phyloP scores from a whole-genome alignment of 1,140 invertebrate species.

The Chelonus insularis region DNA sequence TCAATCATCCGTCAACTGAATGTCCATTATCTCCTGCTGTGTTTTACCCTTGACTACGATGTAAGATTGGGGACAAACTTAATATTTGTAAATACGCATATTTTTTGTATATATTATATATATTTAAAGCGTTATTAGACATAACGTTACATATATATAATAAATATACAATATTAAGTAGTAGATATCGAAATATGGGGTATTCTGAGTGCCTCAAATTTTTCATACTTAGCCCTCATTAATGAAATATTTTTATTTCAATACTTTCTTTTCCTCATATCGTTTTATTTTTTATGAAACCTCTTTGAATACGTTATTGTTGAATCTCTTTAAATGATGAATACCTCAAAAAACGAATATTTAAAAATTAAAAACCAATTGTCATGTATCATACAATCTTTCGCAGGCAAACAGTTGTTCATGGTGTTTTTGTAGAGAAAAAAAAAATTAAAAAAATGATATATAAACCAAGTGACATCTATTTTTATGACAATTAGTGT shows the following conservation, averaged over 20 bases:
- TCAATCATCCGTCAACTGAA: conserved; percentile 2
- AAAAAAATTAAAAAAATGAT: no score
- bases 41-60: conserved; percentile 3
- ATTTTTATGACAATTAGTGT: conserved; percentile 31
- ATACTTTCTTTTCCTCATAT: no score
- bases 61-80: background rate
- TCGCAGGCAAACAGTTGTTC: conserved; percentile 31
- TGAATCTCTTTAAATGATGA: conserved; percentile 15
- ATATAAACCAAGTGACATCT: conserved; percentile 23
- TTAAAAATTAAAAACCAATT: conserved; percentile 19
- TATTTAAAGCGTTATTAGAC: no score
- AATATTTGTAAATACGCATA: conserved; percentile 19
- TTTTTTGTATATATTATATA: conserved; percentile 15
- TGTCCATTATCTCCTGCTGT: conserved; percentile 2
- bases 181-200: no score
- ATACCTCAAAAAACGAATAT: conserved; percentile 20
- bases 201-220: no score
- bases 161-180: no score
- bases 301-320: background rate
- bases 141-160: no score
- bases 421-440: conserved; percentile 22
- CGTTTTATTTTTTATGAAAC: no score
- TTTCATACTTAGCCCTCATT: no score
- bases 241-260: no score
- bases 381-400: conserved; percentile 21